phyloP scores from a whole-genome alignment of 2,888 invertebrate species.

The Heliconius cydno region DNA sequence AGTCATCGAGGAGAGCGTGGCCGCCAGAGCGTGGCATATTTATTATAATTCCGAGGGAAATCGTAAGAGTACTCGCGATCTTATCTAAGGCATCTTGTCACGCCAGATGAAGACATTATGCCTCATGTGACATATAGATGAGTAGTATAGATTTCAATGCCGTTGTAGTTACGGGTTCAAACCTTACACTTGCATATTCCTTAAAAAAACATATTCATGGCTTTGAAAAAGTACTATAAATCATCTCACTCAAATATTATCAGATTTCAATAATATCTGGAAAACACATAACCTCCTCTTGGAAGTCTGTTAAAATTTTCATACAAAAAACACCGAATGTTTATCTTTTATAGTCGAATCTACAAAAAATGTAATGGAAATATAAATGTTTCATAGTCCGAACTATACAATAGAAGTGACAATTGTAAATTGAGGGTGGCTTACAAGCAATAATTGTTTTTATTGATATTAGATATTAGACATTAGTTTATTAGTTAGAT shows the following conservation, averaged over 20 bases:
- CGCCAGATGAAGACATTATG: conserved; percentile 34
- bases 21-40: conserved; percentile 43
- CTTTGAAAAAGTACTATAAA: background rate
- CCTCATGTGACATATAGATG: conserved; percentile 6
- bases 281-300: background rate
- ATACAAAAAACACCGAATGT: background rate
- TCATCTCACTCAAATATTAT: background rate
- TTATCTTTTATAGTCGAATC: too few relatives aligned
- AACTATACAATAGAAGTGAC: too few relatives aligned
- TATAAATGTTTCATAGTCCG: too few relatives aligned
- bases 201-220: too few relatives aligned
- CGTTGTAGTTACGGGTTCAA: background rate
- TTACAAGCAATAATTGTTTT: too few relatives aligned
- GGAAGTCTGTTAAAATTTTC: background rate
- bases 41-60: conserved; percentile 46
- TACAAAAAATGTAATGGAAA: too few relatives aligned
- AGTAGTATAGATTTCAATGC: background rate
- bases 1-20: conserved; percentile 40
- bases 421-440: too few relatives aligned
- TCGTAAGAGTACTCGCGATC: conserved; percentile 39
- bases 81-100: conserved; percentile 45
- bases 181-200: background rate
- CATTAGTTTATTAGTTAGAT: too few relatives aligned
- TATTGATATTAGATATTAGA: too few relatives aligned
- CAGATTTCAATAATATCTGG: background rate